These are phyloP conservation scores for Panthera uncia DNA, from an alignment of 2,113 vertebrate species.

Conservation along the genomic window DNA sequence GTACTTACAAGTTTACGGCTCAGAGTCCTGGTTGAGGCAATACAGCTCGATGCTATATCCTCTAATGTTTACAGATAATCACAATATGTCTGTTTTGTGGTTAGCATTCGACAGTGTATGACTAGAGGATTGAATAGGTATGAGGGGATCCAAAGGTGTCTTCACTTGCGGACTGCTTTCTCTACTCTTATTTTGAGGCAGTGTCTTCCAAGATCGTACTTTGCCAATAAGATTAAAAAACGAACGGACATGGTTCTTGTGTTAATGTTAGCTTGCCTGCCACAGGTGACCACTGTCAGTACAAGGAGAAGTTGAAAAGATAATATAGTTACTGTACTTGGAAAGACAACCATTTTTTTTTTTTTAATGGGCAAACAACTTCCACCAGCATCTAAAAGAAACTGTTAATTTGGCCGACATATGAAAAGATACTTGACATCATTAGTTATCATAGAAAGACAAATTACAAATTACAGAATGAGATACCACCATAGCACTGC, in stretches of 20 bases:
- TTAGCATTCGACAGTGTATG: slow-evolving; percentile 7
- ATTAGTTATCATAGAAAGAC: not conserved
- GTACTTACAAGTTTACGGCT: slow-evolving; percentile 78
- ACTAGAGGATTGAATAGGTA: slow-evolving; percentile 50
- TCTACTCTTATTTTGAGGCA: not conserved
- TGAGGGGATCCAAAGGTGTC: slow-evolving; percentile 13
- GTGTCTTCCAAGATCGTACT: not conserved
- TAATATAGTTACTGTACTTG: not conserved
- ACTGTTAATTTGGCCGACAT: not conserved
- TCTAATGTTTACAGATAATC: slow-evolving; percentile 79
- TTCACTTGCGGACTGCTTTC: not conserved
- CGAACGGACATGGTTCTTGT: not conserved
- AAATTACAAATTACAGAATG: not conserved
- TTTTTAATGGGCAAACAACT: not conserved
- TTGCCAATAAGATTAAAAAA: not conserved
- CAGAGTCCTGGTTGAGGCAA: slow-evolving; percentile 70
- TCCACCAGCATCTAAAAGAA: not conserved
- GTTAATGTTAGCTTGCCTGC: not conserved
- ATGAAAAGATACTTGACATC: not conserved
- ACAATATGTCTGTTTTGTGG: slow-evolving; percentile 80
- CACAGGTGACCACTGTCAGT: not conserved
- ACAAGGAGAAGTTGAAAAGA: not conserved
- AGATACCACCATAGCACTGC: not conserved
- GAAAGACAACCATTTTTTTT: not conserved
- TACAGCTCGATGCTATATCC: slow-evolving; percentile 56